Evolutionary conservation across 2,113 vertebrate species (phyloP).

Genomic region (Benitochromis conjunctus): DNA sequence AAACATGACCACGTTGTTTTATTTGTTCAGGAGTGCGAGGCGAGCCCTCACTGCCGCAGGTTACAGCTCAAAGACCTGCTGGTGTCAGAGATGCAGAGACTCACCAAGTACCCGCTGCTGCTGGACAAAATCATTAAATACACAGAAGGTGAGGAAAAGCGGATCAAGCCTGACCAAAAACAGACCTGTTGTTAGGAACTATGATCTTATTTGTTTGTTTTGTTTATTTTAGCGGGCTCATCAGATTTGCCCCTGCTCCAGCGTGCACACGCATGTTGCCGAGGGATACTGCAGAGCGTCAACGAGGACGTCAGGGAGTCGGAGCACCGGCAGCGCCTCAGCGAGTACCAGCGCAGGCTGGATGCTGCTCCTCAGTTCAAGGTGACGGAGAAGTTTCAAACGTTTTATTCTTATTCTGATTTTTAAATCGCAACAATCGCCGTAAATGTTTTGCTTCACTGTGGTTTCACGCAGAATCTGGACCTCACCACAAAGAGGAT

Average conservation of each 20-base stretch:
- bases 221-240: conserved; percentile 60
- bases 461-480: conserved; percentile 72
- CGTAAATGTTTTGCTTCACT: neutral
- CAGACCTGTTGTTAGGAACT: neutral
- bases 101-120: conserved; percentile 93
- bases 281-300: conserved; percentile 83
- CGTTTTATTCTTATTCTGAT: accelerated
- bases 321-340: conserved; percentile 81
- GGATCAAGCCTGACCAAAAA: neutral
- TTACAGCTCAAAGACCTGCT: conserved; percentile 93
- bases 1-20: neutral
- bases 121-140: conserved; percentile 89
- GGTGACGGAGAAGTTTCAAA: conserved; percentile 55
- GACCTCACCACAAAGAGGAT: conserved; percentile 87
- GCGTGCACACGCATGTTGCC: conserved; percentile 81
- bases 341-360: conserved; percentile 86
- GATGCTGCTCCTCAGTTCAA: conserved; percentile 86
- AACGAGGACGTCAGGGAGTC: conserved; percentile 85
- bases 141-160: conserved; percentile 74
- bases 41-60: conserved; percentile 87
- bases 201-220: neutral
- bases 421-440: no score
- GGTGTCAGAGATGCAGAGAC: conserved; percentile 90
- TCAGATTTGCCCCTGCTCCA: conserved; percentile 79
- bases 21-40: conserved; percentile 71